Evolutionary conservation across 2,797 vertebrate species (phyloP).

Genomic region (Rhynchonycteris naso): DNA sequence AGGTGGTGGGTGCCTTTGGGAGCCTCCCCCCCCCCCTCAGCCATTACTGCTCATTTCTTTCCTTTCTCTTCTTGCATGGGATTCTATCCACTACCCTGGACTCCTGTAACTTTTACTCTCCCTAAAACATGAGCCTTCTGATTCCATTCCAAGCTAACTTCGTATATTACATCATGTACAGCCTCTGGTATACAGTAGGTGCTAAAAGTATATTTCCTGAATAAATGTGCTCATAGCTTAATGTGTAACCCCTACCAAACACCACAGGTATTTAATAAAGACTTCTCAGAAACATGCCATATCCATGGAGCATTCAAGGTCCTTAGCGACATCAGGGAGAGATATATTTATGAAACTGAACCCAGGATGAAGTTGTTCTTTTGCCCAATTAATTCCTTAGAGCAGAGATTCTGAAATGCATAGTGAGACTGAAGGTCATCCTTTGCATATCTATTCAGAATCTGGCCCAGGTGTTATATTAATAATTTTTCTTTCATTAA

Average conservation of each 20-base stretch:
- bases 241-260: not conserved
- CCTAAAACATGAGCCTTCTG: not conserved
- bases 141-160: not conserved
- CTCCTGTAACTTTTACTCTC: not conserved
- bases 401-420: slow-evolving; percentile 62
- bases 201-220: slow-evolving; percentile 20
- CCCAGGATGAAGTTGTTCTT: slow-evolving; percentile 67
- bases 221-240: not conserved
- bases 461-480: slow-evolving; percentile 62
- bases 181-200: not conserved
- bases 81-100: not conserved
- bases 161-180: not conserved
- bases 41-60: not conserved
- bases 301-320: not conserved
- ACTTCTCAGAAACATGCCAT: slow-evolving; percentile 3
- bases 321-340: slow-evolving; percentile 18
- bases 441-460: slow-evolving; percentile 53
- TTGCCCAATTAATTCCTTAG: slow-evolving; percentile 41
- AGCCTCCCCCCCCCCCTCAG: not conserved
- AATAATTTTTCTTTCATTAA: slow-evolving; percentile 74
- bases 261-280: not conserved
- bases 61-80: not conserved
- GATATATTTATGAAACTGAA: slow-evolving; percentile 55
- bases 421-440: slow-evolving; percentile 65
- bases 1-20: not conserved